These are phyloP conservation scores for Melanerpes aurifrons DNA, from an alignment of 2,113 vertebrate species.

Conservation along the genomic window DNA sequence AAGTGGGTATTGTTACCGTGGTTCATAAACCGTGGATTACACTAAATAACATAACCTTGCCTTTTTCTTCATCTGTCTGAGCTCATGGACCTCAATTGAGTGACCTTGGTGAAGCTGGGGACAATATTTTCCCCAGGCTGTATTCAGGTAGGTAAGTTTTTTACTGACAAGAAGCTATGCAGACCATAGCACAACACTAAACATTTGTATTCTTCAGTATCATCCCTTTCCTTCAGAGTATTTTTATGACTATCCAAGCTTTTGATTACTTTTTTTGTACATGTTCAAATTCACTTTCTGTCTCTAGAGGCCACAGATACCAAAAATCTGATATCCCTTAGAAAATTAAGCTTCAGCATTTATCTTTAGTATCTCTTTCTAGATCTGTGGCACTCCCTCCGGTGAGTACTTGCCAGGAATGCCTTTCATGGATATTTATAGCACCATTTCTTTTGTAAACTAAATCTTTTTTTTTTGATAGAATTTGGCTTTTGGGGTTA, in stretches of 20 bases:
- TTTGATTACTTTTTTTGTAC: constrained; percentile 28
- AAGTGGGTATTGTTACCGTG: background rate
- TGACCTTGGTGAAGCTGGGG: background rate
- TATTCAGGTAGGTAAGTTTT: background rate
- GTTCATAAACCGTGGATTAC: background rate
- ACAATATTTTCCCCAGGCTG: background rate
- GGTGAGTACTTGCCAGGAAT: constrained; percentile 45
- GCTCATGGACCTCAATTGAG: background rate
- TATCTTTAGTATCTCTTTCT: constrained; percentile 39
- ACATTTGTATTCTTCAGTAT: background rate
- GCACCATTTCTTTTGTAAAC: constrained; percentile 5
- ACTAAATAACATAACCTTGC: background rate
- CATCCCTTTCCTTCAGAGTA: background rate
- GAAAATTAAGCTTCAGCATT: constrained; percentile 56
- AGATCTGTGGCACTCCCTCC: constrained; percentile 52
- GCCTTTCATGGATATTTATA: constrained; percentile 55
- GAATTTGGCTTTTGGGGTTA: constrained; percentile 43
- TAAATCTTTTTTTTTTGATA: constrained; percentile 1
- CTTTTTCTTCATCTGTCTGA: background rate
- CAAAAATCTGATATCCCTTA: constrained; percentile 29
- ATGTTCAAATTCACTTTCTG: constrained; percentile 2
- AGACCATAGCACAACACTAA: background rate
- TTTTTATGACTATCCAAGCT: constrained; percentile 3
- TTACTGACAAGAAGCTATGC: background rate
- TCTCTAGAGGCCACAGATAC: constrained; percentile 26